Evolutionary conservation across 2,113 vertebrate genomes (phyloP).

Genomic region (Calypte anna): DNA sequence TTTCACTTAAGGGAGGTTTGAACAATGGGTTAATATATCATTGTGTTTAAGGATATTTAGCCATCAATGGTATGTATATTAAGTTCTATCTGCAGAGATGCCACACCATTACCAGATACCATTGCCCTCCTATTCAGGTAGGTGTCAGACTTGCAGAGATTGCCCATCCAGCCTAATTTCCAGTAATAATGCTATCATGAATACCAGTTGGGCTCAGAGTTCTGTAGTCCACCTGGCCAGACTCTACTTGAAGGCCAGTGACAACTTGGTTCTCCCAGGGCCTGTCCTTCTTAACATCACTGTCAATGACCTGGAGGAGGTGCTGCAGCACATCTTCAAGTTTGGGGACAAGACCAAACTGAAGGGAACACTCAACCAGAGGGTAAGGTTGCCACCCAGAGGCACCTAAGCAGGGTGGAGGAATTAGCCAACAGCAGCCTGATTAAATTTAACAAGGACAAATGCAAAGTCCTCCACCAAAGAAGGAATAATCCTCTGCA

Average conservation of each 20-base stretch:
- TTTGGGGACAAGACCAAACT: neutral
- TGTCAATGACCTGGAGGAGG: neutral
- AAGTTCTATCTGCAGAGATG: neutral
- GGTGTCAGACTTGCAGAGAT: neutral
- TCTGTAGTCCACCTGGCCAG: too few species aligned
- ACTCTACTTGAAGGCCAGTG: neutral
- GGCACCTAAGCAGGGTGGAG: neutral
- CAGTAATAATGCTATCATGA: neutral
- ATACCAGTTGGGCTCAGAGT: neutral
- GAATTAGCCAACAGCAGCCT: neutral
- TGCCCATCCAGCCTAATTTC: neutral
- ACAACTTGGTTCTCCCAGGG: neutral
- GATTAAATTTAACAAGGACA: neutral
- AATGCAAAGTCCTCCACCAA: neutral
- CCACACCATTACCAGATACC: neutral
- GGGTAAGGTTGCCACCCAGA: neutral
- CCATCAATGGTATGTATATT: neutral
- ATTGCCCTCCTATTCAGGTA: neutral
- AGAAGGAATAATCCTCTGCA: neutral
- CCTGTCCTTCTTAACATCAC: neutral
- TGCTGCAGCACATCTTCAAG: neutral
- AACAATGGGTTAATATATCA: neutral
- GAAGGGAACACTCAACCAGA: neutral
- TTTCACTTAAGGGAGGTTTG: neutral
- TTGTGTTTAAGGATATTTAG: neutral